phyloP scores from a whole-genome alignment of 37 sponge, comb jelly and placozoan species.

The Trichoplax adhaerens region DNA sequence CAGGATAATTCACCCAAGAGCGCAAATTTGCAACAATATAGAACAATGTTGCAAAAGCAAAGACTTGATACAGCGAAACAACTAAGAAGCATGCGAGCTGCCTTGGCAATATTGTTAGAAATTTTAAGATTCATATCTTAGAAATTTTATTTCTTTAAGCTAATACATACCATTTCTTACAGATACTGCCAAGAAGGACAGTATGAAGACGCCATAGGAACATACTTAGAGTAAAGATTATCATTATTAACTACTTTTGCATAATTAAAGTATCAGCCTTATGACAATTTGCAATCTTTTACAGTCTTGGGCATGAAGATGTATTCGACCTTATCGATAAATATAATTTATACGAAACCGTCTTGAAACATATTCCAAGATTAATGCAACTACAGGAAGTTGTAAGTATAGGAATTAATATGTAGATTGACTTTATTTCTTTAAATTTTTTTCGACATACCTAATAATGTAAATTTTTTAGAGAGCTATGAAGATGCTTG shows the following conservation, averaged over 20 bases:
- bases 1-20: conserved; percentile 5
- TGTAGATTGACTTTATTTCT: too few species aligned
- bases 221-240: conserved; percentile 35
- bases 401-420: too few species aligned
- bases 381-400: conserved; percentile 42
- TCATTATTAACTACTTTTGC: background rate
- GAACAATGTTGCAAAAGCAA: conserved; percentile 1
- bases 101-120: too few species aligned
- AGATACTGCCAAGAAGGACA: conserved; percentile 39
- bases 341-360: conserved; percentile 49
- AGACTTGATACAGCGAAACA: background rate
- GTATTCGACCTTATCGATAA: conserved; percentile 75
- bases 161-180: too few species aligned
- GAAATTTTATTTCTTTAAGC: too few species aligned
- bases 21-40: conserved; percentile 11
- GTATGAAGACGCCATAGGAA: conserved; percentile 63
- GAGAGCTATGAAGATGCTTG: conserved; percentile 45
- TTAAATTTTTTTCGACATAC: too few species aligned
- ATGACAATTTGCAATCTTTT: background rate
- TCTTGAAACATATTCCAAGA: conserved; percentile 43
- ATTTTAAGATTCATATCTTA: too few species aligned
- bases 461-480: too few species aligned
- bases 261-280: background rate
- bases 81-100: too few species aligned
- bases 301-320: conserved; percentile 39